Evolutionary conservation across 2,113 vertebrate species (phyloP).

Genomic region (Anarhynchus alexandrinus): DNA sequence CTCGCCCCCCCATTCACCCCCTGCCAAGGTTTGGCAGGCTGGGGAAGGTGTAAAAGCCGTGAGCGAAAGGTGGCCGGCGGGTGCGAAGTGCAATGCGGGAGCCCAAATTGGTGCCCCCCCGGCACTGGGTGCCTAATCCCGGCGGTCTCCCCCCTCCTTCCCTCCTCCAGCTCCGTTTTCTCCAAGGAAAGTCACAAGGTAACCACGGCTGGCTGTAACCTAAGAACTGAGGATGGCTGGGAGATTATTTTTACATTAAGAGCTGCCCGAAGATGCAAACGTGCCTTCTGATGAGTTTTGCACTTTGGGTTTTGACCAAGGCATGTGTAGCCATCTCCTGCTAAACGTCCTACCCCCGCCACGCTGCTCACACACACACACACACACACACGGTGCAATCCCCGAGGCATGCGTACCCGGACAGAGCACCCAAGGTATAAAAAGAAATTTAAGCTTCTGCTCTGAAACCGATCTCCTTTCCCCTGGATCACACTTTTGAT

Average conservation of each 20-base stretch:
- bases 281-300: neutral
- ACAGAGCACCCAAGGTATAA: constrained; percentile 18
- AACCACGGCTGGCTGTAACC: constrained; percentile 37
- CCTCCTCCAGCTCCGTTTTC: neutral
- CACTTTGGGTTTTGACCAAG: neutral
- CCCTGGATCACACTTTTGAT: constrained; percentile 77
- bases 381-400: fast-evolving
- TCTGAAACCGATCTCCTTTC: constrained; percentile 84
- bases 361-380: neutral
- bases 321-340: neutral
- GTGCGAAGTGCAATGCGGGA: neutral
- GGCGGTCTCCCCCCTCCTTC: neutral
- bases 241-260: constrained; percentile 53
- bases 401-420: neutral
- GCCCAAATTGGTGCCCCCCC: neutral
- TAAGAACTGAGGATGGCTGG: neutral
- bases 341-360: neutral
- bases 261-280: neutral
- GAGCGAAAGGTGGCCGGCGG: neutral
- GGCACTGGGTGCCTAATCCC: neutral
- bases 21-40: neutral
- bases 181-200: constrained; percentile 17
- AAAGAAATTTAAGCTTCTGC: constrained; percentile 74
- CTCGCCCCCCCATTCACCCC: fast-evolving
- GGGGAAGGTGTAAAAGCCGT: fast-evolving